Conservation (phyloP, 2,113 vertebrate species). For the Tautogolabrus adspersus region DNA sequence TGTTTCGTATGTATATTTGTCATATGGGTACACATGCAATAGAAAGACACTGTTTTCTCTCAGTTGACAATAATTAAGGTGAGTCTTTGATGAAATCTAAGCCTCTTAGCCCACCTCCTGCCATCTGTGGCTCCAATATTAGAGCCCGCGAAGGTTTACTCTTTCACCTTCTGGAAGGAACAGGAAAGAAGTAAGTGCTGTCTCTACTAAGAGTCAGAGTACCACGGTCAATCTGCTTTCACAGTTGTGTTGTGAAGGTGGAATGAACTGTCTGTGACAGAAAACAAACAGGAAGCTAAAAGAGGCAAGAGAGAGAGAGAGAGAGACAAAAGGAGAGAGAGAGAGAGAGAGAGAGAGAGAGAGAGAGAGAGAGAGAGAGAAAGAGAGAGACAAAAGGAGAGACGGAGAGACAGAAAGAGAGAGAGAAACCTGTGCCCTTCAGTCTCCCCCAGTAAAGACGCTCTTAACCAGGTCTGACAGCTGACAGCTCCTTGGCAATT, state of each 20-base stretch:
- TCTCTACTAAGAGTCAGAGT: conserved; percentile 35
- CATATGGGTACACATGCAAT: conserved; percentile 9
- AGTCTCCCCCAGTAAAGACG: conserved; percentile 76
- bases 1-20: neutral
- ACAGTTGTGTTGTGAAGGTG: conserved; percentile 46
- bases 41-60: conserved; percentile 44
- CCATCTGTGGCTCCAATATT: conserved; percentile 78
- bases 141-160: conserved; percentile 47
- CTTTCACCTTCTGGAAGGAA: conserved; percentile 42
- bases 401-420: conserved; percentile 36
- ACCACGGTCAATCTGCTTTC: conserved; percentile 52
- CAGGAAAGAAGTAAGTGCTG: conserved; percentile 48
- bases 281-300: conserved; percentile 77
- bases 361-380: conserved; percentile 49
- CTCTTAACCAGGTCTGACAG: conserved; percentile 84
- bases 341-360: conserved; percentile 50
- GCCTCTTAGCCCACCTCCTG: conserved; percentile 80
- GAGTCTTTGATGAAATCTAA: conserved; percentile 81
- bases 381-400: conserved; percentile 43
- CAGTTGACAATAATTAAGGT: conserved; percentile 77
- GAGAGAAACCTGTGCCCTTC: conserved; percentile 77
- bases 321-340: conserved; percentile 25
- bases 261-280: conserved; percentile 67
- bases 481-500: conserved; percentile 83
- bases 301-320: conserved; percentile 41